These are phyloP conservation scores for Mus musculus DNA, from an alignment of 2,113 vertebrate genomes.

Conservation along the genomic window DNA sequence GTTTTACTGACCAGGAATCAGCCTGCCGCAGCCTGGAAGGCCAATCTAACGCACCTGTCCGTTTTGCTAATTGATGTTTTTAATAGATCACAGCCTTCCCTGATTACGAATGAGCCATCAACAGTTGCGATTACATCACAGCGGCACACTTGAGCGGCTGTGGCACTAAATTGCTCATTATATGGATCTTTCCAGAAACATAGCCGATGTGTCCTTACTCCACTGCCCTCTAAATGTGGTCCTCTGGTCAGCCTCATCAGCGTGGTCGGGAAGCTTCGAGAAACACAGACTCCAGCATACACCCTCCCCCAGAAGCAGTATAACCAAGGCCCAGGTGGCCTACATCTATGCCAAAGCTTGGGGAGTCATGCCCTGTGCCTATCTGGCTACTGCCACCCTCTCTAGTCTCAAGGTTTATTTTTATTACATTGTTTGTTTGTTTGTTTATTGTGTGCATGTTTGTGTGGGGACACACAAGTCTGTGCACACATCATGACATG, in stretches of 20 bases:
- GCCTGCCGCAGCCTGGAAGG: background rate
- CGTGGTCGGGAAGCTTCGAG: background rate
- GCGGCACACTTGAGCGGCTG: background rate
- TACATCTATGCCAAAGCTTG: background rate
- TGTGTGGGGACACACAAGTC: background rate
- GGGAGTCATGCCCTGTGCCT: background rate
- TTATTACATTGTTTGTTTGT: background rate
- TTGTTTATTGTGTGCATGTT: background rate
- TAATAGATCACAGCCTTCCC: background rate
- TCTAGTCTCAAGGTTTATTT: background rate
- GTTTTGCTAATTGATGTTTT: background rate
- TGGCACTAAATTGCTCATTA: background rate
- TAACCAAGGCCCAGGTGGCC: background rate
- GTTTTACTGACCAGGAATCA: background rate
- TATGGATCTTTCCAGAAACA: background rate
- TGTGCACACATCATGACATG: background rate
- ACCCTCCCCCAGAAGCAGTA: background rate
- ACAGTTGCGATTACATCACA: background rate
- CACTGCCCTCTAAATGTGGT: too few relatives aligned
- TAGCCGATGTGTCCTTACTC: background rate
- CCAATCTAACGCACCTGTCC: fast-evolving
- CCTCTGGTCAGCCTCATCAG: background rate
- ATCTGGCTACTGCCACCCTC: background rate
- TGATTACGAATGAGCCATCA: background rate
- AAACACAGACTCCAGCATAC: background rate